Conservation (phyloP, 2,113 vertebrate species). For the Percopsis transmontana region DNA sequence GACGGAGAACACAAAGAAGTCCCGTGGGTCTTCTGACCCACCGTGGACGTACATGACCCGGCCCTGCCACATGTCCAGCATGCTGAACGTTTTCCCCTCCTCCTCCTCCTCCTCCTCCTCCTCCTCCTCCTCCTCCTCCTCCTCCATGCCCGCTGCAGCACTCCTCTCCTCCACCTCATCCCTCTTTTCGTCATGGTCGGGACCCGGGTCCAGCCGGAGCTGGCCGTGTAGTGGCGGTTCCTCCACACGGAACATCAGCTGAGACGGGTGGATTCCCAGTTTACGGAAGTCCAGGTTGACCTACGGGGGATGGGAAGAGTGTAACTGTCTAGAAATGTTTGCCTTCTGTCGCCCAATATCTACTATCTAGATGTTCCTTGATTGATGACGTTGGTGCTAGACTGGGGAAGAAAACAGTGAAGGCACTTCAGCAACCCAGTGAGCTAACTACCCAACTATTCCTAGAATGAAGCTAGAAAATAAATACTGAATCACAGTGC, state of each 20-base stretch:
- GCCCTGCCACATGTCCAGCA: conserved; percentile 82
- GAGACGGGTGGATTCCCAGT: conserved; percentile 78
- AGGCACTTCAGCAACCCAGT: no score
- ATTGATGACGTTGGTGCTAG: no score
- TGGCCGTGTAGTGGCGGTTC: conserved; percentile 78
- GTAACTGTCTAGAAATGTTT: no score
- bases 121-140: background rate
- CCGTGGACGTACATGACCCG: conserved; percentile 84
- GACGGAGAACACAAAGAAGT: conserved; percentile 85
- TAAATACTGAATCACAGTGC: no score
- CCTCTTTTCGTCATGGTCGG: conserved; percentile 5
- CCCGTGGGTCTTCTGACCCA: conserved; percentile 80
- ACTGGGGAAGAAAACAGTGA: no score
- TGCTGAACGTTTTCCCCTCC: conserved; percentile 76
- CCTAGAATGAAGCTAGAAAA: no score
- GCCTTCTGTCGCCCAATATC: no score
- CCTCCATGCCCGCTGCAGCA: no score
- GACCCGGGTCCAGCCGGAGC: conserved; percentile 74
- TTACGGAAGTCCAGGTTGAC: conserved; percentile 80
- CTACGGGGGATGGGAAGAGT: conserved; percentile 27
- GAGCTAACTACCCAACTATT: no score
- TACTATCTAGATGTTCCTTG: no score
- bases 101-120: conserved; percentile 22
- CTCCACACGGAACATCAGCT: conserved; percentile 83
- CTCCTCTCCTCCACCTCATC: conserved; percentile 17